phyloP scores from a whole-genome alignment of 2,888 invertebrate genomes.

The Andrena flavipes region DNA sequence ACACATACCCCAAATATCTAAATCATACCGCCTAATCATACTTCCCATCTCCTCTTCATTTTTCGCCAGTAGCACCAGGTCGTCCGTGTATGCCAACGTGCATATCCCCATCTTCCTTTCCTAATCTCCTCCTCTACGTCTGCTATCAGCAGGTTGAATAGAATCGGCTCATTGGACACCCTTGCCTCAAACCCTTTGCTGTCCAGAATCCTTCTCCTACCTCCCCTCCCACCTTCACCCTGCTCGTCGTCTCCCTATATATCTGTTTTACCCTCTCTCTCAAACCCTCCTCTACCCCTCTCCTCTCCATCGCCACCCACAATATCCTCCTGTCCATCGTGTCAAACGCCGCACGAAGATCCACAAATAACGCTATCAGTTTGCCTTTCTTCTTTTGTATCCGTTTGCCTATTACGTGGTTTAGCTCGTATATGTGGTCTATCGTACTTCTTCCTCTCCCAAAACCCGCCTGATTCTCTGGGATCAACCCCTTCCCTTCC shows the following conservation, averaged over 20 bases:
- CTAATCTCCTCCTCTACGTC: too few species aligned
- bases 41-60: too few species aligned
- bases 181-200: not conserved
- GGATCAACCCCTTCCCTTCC: not conserved
- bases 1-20: too few species aligned
- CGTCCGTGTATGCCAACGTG: too few species aligned
- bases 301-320: not conserved
- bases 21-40: too few species aligned
- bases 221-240: not conserved
- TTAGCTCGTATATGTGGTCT: not conserved
- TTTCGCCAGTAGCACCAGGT: too few species aligned
- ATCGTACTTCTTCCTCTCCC: not conserved
- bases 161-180: constrained; percentile 2
- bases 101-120: too few species aligned
- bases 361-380: not conserved
- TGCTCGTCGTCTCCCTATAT: not conserved
- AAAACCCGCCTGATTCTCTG: not conserved
- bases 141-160: too few species aligned
- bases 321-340: not conserved
- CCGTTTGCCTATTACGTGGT: not conserved
- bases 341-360: not conserved
- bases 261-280: not conserved
- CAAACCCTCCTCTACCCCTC: not conserved
- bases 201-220: not conserved
- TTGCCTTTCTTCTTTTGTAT: not conserved